Conservation (phyloP, 2,113 vertebrate species). For the Rhinichthys klamathensis region DNA sequence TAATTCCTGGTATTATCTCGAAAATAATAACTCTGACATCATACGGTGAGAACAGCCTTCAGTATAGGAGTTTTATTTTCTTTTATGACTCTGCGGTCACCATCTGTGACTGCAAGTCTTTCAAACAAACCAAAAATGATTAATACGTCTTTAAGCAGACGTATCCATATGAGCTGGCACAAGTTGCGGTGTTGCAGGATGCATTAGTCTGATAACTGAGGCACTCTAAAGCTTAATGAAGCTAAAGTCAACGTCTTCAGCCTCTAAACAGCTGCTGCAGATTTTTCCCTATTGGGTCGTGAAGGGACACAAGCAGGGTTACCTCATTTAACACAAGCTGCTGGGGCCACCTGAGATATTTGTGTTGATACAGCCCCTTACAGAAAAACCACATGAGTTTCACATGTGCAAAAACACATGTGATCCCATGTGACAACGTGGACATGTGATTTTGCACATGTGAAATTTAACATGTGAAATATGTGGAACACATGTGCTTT, state of each 20-base stretch:
- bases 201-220: slow-evolving; percentile 13
- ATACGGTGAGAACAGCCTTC: background rate
- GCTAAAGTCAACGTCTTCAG: slow-evolving; percentile 56
- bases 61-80: background rate
- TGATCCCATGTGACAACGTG: too few relatives aligned
- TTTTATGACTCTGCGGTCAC: slow-evolving; percentile 26
- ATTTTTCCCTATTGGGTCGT: slow-evolving; percentile 53
- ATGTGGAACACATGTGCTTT: too few relatives aligned
- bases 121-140: slow-evolving; percentile 10
- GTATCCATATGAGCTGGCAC: slow-evolving; percentile 45
- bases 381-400: too few relatives aligned
- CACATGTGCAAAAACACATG: too few relatives aligned
- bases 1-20: background rate
- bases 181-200: slow-evolving; percentile 18
- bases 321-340: slow-evolving; percentile 59
- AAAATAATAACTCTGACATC: slow-evolving; percentile 6
- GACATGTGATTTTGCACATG: too few relatives aligned
- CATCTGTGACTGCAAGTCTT: slow-evolving; percentile 23
- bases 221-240: slow-evolving; percentile 27
- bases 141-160: slow-evolving; percentile 33
- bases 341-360: background rate
- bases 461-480: too few relatives aligned
- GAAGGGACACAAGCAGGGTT: slow-evolving; percentile 55
- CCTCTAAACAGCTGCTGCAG: slow-evolving; percentile 65
- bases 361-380: slow-evolving; percentile 65